Percentiles rank a stretch among this genome's conserved stretches.
phyloP scores from a whole-genome alignment of 1,140 invertebrate genomes.

The Bombus waltoni region DNA sequence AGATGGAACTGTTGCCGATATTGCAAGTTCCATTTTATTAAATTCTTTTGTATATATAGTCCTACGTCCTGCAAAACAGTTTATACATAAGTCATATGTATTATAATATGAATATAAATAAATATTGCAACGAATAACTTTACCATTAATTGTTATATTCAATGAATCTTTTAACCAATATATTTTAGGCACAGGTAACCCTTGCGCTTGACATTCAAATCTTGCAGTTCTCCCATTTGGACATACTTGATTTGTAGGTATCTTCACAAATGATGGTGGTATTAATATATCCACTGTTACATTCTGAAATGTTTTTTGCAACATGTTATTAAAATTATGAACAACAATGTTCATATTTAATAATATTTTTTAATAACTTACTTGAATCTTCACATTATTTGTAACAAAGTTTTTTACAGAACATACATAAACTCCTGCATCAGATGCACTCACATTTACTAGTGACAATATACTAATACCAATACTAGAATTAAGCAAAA shows the following conservation, averaged over 20 bases:
- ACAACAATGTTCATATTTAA: background rate
- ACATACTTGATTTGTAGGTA: slow-evolving; percentile 84
- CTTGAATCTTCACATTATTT: slow-evolving; percentile 81
- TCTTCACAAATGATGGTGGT: slow-evolving; percentile 84
- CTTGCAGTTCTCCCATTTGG: slow-evolving; percentile 87
- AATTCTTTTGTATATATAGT: slow-evolving; percentile 80
- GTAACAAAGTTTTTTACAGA: slow-evolving; percentile 76
- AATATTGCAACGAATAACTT: slow-evolving; percentile 35
- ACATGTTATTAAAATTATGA: background rate
- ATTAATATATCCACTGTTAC: slow-evolving; percentile 83
- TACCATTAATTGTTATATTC: slow-evolving; percentile 84
- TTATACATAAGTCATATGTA: background rate
- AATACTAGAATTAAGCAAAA: slow-evolving; percentile 77
- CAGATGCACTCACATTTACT: slow-evolving; percentile 76
- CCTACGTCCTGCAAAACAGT: slow-evolving; percentile 80
- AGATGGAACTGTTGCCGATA: slow-evolving; percentile 86
- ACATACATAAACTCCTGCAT: slow-evolving; percentile 85
- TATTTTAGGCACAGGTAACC: slow-evolving; percentile 85
- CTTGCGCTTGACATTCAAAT: slow-evolving; percentile 88
- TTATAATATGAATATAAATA: background rate
- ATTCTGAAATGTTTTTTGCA: slow-evolving; percentile 71
- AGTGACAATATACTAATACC: slow-evolving; percentile 81
- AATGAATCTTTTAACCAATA: slow-evolving; percentile 89
- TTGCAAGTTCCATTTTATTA: slow-evolving; percentile 83
- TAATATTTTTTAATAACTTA: slow-evolving; percentile 38